These are phyloP conservation scores for Atlantisia rogersi DNA, from an alignment of 2,113 vertebrate species.

Conservation along the genomic window DNA sequence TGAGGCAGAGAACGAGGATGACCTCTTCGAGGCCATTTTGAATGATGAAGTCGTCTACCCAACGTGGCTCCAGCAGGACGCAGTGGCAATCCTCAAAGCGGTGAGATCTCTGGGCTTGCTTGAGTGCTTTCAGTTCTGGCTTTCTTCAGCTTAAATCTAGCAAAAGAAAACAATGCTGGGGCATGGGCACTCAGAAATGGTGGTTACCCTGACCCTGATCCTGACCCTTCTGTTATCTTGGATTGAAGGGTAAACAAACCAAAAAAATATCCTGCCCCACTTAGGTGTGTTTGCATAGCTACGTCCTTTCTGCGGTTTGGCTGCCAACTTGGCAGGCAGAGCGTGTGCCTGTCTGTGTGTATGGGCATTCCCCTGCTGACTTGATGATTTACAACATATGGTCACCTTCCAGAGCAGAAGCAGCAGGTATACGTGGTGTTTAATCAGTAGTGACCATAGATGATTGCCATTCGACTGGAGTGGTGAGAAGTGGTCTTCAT, in stretches of 20 bases:
- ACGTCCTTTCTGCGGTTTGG: not conserved
- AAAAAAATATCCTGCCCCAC: not conserved
- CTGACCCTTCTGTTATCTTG: not conserved
- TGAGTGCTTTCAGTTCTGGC: not conserved
- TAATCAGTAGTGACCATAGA: not conserved
- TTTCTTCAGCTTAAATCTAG: not conserved
- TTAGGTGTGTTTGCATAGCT: slow-evolving; percentile 1
- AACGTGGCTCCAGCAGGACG: slow-evolving; percentile 88
- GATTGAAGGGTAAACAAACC: slow-evolving; percentile 1
- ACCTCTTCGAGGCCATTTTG: slow-evolving; percentile 95
- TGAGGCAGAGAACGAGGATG: slow-evolving; percentile 96
- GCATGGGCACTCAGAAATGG: fast-evolving
- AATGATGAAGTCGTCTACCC: slow-evolving; percentile 93
- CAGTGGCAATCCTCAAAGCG: slow-evolving; percentile 91
- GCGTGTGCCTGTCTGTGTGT: not conserved
- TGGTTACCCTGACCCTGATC: not conserved
- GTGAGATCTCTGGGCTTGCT: slow-evolving; percentile 75
- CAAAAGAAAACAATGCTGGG: not conserved
- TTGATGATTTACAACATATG: not conserved
- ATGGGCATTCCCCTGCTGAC: not conserved
- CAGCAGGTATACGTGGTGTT: not conserved
- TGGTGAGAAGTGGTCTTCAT: not conserved
- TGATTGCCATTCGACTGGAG: not conserved
- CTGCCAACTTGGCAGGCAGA: not conserved
- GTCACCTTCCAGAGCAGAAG: not conserved